Base-by-base conservation (phyloP, 2,888 invertebrate genomes). In the Anthophora plumipes region DNA sequence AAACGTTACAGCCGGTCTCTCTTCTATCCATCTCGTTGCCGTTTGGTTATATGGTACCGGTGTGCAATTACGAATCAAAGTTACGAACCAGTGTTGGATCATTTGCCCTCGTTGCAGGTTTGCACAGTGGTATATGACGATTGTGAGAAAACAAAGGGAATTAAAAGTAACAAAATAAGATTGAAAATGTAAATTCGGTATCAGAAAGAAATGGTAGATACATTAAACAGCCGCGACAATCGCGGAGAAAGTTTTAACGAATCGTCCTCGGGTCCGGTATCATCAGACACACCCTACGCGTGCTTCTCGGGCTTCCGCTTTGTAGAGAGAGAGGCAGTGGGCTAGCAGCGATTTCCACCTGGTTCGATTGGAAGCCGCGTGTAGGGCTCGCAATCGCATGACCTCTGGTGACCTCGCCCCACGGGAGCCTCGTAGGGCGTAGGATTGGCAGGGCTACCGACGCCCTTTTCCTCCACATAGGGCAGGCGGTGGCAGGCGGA, bases 401-500 rank as follows among this genome's bases (percentile, higher is more conserved):
- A 89, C 89, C 89, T 89, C 89, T 60, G 83, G 83, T 89, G 89
- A 89, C 89, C 89, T 89, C 89, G 86, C 83, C 85, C 82, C 75
- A 82, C 82, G 83, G 80, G 83, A 77, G 71, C 79, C 72, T 52
- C 80, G 81, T 61, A 72, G 78, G 79, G 76, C 77, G 77, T 82
- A 82, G 84, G 79, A 82, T 86, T 82, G 87, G 82, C 85, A 84
- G 87, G 80, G 85, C 78, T 80, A 87, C 80, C 87, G 80, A 76
- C 85, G 86, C 85, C 88, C 85, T 87, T 83, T 87, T 80, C 83
- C 86, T 86, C 80, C 67, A 66, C 75, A 77, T 78, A 80, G 83
- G 69, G 68, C 72, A n/a, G 63, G 50, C 66, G 31, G 31, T 52
- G 31, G 17, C 71, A 22, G 46, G 60, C 48, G 52, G 57, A 37